Evolutionary conservation across 92 coral and sea anemone species (phyloP).

Genomic region (Actinernus sp.): DNA sequence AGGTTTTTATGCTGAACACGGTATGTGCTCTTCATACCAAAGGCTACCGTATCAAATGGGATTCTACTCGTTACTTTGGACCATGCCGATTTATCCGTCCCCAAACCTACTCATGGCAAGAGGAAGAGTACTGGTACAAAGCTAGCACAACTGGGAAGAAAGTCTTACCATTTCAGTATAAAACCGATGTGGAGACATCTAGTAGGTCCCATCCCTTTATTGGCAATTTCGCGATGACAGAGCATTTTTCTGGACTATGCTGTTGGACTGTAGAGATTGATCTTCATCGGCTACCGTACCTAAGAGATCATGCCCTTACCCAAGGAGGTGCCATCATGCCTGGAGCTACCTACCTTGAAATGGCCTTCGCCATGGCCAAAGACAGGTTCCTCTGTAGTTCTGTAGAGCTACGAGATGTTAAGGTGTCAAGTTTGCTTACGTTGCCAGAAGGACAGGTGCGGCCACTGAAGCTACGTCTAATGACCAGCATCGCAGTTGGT

Average conservation of each 20-base stretch:
- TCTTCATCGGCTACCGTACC: conserved; percentile 42
- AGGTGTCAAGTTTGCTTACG: conserved; percentile 40
- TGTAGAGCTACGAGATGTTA: conserved; percentile 25
- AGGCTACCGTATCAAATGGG: conserved; percentile 59
- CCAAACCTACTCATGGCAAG: conserved; percentile 70
- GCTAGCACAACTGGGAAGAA: not conserved
- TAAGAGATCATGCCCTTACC: conserved; percentile 51
- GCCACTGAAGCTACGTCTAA: conserved; percentile 24
- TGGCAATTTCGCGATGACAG: conserved; percentile 21
- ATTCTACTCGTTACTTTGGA: conserved; percentile 23
- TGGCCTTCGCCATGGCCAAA: conserved; percentile 62
- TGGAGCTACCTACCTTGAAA: conserved; percentile 58
- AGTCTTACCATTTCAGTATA: not conserved
- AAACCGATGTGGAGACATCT: too few species aligned
- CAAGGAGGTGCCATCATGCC: conserved; percentile 61
- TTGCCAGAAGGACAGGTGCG: conserved; percentile 43
- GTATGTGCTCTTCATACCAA: conserved; percentile 21
- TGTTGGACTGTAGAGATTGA: conserved; percentile 72
- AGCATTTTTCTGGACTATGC: conserved; percentile 50
- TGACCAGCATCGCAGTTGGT: conserved; percentile 1
- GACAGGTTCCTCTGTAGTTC: conserved; percentile 38
- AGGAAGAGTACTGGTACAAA: conserved; percentile 46
- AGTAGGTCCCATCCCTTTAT: conserved; percentile 37
- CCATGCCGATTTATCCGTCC: conserved; percentile 38
- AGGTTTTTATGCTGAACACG: conserved; percentile 49